Conservation (phyloP, 2,888 invertebrate species). For the Polia nebulosa region DNA sequence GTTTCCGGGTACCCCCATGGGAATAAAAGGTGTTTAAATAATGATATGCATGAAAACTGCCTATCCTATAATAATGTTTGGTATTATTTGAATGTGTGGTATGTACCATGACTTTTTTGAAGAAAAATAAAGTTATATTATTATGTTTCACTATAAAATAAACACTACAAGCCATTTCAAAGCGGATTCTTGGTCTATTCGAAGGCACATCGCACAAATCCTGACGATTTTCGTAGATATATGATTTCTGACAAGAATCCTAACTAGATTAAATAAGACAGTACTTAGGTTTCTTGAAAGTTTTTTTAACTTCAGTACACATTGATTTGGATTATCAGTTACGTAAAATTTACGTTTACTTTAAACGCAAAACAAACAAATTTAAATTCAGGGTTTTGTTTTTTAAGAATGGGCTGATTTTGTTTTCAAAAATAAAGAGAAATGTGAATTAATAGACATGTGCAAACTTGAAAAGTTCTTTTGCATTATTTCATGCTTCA, state of each 20-base stretch:
- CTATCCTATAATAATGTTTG: no score
- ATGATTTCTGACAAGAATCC: not conserved
- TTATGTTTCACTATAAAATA: no score
- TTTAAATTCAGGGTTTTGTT: not conserved
- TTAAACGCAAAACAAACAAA: not conserved
- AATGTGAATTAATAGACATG: not conserved
- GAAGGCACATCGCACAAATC: no score
- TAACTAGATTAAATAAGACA: not conserved
- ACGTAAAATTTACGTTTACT: not conserved
- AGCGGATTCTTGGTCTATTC: no score
- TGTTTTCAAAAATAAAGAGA: not conserved
- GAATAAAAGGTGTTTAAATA: not conserved
- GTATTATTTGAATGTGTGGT: no score
- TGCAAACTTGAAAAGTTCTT: conserved; percentile 8
- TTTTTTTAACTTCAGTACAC: not conserved
- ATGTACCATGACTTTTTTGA: no score
- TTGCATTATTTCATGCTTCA: not conserved
- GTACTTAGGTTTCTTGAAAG: not conserved
- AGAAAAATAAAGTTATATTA: no score
- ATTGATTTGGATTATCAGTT: not conserved
- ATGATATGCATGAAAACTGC: no score
- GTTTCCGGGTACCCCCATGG: not conserved
- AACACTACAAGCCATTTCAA: no score
- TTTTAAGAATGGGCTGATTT: not conserved
- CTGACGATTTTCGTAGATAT: not conserved